Percentiles rank a stretch among this genome's conserved stretches.
phyloP scores from a whole-genome alignment of 2,113 vertebrate species.

The Proteles cristata region DNA sequence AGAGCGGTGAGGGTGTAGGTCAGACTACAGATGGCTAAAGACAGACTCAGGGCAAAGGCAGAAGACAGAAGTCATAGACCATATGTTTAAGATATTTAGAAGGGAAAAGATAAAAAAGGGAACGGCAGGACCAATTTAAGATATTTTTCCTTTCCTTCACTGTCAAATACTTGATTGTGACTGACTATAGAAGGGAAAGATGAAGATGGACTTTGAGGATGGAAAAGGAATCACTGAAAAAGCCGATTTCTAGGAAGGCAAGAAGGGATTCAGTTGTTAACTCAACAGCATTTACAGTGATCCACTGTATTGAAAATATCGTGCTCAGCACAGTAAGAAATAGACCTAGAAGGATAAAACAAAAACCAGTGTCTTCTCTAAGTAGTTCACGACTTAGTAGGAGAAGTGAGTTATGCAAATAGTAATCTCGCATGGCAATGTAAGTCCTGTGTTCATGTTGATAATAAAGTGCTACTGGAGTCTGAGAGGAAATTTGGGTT shows the following conservation, averaged over 20 bases:
- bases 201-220: background rate
- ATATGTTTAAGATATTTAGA: conserved; percentile 5
- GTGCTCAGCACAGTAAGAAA: background rate
- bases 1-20: background rate
- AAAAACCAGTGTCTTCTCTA: background rate
- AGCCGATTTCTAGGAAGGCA: background rate
- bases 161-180: background rate
- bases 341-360: background rate
- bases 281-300: background rate
- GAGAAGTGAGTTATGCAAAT: background rate
- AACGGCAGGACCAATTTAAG: background rate
- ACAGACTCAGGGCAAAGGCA: background rate
- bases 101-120: background rate
- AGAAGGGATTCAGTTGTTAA: background rate
- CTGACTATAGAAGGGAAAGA: background rate
- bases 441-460: background rate
- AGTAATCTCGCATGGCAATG: too few relatives aligned
- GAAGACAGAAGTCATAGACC: background rate
- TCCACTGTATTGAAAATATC: background rate
- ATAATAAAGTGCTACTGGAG: background rate
- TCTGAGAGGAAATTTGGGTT: background rate
- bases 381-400: background rate
- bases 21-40: background rate
- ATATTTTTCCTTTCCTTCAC: background rate
- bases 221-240: background rate